phyloP scores from a whole-genome alignment of 2,797 vertebrate species.

The Paratrypauchen microcephalus region DNA sequence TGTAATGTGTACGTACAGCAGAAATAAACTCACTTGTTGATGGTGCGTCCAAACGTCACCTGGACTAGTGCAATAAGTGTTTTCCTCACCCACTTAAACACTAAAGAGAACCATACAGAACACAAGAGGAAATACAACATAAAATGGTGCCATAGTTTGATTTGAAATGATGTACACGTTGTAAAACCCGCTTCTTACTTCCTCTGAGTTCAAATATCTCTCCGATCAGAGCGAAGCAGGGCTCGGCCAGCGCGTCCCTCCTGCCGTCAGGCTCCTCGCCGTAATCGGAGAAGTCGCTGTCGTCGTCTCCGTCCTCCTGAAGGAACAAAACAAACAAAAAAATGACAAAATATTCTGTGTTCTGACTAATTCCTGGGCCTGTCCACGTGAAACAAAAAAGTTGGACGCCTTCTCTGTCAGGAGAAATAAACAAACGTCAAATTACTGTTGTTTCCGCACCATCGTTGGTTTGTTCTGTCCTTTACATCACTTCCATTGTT shows the following conservation, averaged over 20 bases:
- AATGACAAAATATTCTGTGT: background rate
- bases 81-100: conserved; percentile 99
- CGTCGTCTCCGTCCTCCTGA: conserved; percentile 92
- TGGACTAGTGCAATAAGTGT: conserved; percentile 99
- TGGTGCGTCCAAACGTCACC: conserved; percentile 98
- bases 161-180: no score
- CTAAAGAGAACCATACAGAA: conserved; percentile 58
- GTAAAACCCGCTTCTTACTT: conserved; percentile 81
- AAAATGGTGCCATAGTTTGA: no score
- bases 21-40: conserved; percentile 90
- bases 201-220: conserved; percentile 98
- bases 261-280: conserved; percentile 90
- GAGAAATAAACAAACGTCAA: no score
- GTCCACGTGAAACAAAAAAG: no score
- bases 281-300: conserved; percentile 93
- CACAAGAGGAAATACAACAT: background rate
- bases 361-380: no score
- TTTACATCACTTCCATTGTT: no score
- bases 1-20: no score
- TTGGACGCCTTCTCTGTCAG: no score
- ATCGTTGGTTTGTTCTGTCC: no score
- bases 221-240: conserved; percentile 97
- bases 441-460: no score
- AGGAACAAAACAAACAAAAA: background rate
- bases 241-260: conserved; percentile 92